Evolutionary conservation across 1,140 invertebrate genomes (phyloP).

Genomic region (Anastatus disparis): DNA sequence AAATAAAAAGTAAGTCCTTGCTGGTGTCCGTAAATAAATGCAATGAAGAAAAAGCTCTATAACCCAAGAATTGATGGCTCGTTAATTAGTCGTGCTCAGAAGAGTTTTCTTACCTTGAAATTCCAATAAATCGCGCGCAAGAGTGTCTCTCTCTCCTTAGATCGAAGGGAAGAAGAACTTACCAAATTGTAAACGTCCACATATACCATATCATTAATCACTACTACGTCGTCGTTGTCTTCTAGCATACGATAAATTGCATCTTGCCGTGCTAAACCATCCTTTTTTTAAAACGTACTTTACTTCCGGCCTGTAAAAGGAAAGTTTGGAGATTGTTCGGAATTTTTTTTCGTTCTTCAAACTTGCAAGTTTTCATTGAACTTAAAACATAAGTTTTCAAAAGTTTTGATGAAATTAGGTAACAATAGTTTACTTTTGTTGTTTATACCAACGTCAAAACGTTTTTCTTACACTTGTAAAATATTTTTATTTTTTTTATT

Average conservation of each 20-base stretch:
- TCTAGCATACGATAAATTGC: slow-evolving; percentile 6
- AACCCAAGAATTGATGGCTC: slow-evolving; percentile 18
- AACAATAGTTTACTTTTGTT: too few species aligned
- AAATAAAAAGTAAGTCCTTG: slow-evolving; percentile 17
- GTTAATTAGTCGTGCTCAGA: slow-evolving; percentile 22
- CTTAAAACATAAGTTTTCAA: too few species aligned
- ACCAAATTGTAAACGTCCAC: slow-evolving; percentile 7
- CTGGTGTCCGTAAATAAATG: background rate
- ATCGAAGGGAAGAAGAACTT: background rate
- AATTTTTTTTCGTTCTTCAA: too few species aligned
- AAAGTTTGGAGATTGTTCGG: background rate
- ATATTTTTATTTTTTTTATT: too few species aligned
- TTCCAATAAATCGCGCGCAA: slow-evolving; percentile 1
- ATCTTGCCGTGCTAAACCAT: too few species aligned
- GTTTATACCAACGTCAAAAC: too few species aligned
- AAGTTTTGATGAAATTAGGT: too few species aligned
- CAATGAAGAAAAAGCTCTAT: background rate
- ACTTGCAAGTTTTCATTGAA: too few species aligned
- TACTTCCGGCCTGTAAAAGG: background rate
- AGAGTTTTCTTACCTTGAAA: slow-evolving; percentile 13
- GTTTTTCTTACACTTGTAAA: too few species aligned
- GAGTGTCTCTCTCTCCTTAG: background rate
- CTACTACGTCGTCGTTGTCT: background rate
- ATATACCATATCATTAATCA: slow-evolving; percentile 3
- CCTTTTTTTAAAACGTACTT: background rate